phyloP scores from a whole-genome alignment of 2,797 vertebrate species.

The Lepilemur ruficaudatus region DNA sequence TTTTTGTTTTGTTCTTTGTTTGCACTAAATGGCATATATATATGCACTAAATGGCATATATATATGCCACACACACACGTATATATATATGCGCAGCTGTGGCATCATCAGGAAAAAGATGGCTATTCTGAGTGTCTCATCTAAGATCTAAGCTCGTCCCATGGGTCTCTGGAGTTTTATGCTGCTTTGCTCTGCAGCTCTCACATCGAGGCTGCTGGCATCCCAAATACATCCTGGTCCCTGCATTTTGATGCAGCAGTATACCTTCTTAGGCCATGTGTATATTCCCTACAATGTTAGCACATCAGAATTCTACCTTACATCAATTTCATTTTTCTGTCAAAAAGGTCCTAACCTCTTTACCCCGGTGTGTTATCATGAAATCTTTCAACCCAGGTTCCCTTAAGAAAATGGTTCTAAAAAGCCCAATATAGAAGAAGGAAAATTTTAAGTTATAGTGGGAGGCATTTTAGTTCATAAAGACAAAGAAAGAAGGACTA shows the following conservation, averaged over 20 bases:
- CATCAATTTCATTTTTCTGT: neutral
- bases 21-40: neutral
- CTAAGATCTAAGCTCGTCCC: neutral
- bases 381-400: neutral
- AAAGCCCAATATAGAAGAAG: neutral
- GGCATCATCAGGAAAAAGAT: neutral
- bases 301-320: neutral
- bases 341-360: neutral
- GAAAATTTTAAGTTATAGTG: neutral
- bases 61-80: neutral
- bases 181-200: neutral
- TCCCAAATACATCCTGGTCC: neutral
- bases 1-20: neutral
- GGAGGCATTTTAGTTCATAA: constrained; percentile 2
- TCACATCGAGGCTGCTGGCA: neutral
- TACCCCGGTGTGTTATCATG: neutral
- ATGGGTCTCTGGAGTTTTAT: neutral
- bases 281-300: neutral
- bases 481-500: neutral
- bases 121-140: neutral
- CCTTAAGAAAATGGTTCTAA: neutral
- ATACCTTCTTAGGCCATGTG: neutral
- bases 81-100: neutral
- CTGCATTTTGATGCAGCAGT: neutral
- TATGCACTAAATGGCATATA: neutral